These are phyloP conservation scores for Pipistrellus kuhlii DNA, from an alignment of 2,797 vertebrate genomes.

Conservation along the genomic window DNA sequence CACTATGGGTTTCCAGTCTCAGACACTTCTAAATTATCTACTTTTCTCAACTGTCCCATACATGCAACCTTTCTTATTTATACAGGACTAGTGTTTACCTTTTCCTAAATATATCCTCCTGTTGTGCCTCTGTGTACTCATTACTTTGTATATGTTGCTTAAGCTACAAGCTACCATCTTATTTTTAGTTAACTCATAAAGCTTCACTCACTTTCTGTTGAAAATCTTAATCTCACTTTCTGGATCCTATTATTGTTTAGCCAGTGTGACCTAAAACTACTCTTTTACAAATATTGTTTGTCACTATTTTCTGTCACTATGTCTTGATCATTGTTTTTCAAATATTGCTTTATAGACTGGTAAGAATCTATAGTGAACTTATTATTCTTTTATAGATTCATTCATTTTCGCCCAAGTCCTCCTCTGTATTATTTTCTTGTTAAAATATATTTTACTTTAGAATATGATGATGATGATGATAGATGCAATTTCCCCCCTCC, in stretches of 20 bases:
- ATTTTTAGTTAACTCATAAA: neutral
- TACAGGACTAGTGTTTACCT: neutral
- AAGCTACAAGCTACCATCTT: neutral
- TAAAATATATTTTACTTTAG: neutral
- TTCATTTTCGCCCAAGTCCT: neutral
- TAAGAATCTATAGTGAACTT: neutral
- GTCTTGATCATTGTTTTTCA: neutral
- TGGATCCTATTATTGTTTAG: neutral
- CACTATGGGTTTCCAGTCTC: neutral
- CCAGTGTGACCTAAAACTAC: neutral
- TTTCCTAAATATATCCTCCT: neutral
- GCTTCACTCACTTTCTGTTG: neutral
- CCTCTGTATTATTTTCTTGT: neutral
- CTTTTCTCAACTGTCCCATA: neutral
- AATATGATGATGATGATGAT: neutral
- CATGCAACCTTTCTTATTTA: neutral
- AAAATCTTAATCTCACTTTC: neutral
- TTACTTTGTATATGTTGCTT: neutral
- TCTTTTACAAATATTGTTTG: neutral
- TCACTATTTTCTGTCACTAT: neutral
- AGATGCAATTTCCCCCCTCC: neutral
- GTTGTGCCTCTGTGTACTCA: neutral
- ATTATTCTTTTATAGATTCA: neutral
- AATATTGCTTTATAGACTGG: neutral
- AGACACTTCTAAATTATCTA: neutral